phyloP scores from a whole-genome alignment of 2,113 vertebrate genomes.

The Corydoras sp. region DNA sequence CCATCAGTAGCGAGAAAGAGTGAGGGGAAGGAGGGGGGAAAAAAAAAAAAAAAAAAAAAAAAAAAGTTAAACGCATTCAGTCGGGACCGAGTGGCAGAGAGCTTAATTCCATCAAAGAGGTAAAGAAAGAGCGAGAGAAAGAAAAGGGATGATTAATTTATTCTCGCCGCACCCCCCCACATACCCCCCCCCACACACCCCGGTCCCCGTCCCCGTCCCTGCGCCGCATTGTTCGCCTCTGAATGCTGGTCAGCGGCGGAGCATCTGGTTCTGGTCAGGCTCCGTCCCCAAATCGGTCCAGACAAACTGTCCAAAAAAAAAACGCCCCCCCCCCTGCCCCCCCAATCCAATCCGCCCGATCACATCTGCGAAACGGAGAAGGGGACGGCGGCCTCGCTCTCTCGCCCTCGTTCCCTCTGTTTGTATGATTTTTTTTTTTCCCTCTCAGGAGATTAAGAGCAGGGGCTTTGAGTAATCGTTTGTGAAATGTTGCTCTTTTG shows the following conservation, averaged over 20 bases:
- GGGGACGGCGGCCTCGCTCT: slow-evolving; percentile 45
- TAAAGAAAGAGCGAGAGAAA: slow-evolving; percentile 71
- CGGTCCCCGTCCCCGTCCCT: slow-evolving; percentile 37
- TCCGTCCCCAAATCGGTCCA: slow-evolving; percentile 42
- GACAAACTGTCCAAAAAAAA: slow-evolving; percentile 35
- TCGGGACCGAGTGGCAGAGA: slow-evolving; percentile 81
- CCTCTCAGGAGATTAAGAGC: slow-evolving; percentile 58
- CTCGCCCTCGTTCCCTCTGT: slow-evolving; percentile 21
- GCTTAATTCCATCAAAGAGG: slow-evolving; percentile 97
- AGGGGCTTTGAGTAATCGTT: slow-evolving; percentile 64
- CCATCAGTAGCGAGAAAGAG: slow-evolving; percentile 68
- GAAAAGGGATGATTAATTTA: slow-evolving; percentile 93
- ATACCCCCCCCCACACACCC: no score
- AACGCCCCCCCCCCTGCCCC: not conserved
- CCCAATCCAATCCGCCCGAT: not conserved
- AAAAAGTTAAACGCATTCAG: slow-evolving; percentile 80
- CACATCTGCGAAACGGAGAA: slow-evolving; percentile 41
- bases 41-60: slow-evolving; percentile 40
- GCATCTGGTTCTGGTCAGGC: slow-evolving; percentile 80
- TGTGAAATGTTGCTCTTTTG: slow-evolving; percentile 69
- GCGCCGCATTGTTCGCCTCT: slow-evolving; percentile 47
- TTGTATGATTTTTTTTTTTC: slow-evolving; percentile 55
- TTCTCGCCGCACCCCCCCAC: slow-evolving; percentile 73
- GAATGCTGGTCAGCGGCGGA: slow-evolving; percentile 89
- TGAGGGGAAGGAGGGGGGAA: not conserved